phyloP scores from a whole-genome alignment of 2,888 invertebrate genomes.

The Notodonta ziczac region DNA sequence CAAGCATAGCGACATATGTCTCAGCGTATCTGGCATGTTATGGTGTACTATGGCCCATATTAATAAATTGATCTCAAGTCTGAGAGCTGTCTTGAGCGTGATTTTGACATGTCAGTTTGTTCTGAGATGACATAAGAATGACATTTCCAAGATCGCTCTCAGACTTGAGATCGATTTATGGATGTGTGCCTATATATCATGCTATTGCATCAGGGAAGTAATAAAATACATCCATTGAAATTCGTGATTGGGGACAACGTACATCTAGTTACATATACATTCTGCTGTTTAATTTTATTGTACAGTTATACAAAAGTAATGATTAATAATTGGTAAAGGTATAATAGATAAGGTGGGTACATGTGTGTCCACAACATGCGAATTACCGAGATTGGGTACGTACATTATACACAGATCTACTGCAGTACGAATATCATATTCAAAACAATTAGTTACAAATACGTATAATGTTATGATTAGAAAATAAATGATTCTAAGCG shows the following conservation, averaged over 20 bases:
- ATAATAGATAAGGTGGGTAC: conserved; percentile 46
- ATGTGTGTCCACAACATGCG: conserved; percentile 53
- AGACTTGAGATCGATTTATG: no score
- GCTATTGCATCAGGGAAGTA: conserved; percentile 41
- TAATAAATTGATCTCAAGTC: no score
- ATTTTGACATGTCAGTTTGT: no score
- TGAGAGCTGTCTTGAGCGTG: no score
- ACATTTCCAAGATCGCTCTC: no score
- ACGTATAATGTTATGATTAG: conserved; percentile 63
- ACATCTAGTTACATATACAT: conserved; percentile 61
- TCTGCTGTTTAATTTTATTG: conserved; percentile 43
- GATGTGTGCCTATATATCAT: conserved; percentile 17
- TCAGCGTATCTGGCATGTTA: conserved; percentile 28
- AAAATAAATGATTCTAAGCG: conserved; percentile 80
- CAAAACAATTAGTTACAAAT: conserved; percentile 78
- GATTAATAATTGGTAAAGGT: conserved; percentile 46
- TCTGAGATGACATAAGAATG: no score
- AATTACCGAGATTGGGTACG: conserved; percentile 72
- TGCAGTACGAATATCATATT: conserved; percentile 77
- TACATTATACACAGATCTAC: conserved; percentile 80
- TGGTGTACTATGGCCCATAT: conserved; percentile 8
- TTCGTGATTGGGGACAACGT: conserved; percentile 52
- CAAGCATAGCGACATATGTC: conserved; percentile 9
- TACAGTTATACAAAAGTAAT: conserved; percentile 43
- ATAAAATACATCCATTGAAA: conserved; percentile 49